A percentile compares a stretch with the other conserved stretches of the same genome.
phyloP scores from a whole-genome alignment of 2,888 invertebrate species.

The Caenorhabditis sulstoni region DNA sequence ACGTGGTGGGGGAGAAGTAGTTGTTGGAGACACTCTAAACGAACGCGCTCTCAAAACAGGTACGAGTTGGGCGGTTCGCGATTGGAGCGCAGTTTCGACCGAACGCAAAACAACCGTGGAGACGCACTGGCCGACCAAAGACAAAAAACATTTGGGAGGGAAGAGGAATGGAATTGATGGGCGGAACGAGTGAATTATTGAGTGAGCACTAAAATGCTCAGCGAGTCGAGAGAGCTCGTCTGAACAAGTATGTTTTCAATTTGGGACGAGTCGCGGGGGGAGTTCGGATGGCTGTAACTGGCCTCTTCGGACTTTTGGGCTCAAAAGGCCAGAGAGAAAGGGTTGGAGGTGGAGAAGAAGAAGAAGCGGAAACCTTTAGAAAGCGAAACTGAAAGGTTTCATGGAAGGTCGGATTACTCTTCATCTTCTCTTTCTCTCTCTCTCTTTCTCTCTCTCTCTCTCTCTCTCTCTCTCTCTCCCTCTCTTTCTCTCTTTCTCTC shows the following conservation, averaged over 20 bases:
- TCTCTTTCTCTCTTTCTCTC: constrained; percentile 2
- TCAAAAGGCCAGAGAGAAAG: neutral
- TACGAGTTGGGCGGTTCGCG: too few relatives aligned
- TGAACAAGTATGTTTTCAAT: constrained; percentile 6
- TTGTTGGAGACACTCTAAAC: too few relatives aligned
- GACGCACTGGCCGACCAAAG: neutral
- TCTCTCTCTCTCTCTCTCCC: constrained; percentile 38
- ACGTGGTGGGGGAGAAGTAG: too few relatives aligned
- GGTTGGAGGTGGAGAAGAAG: constrained; percentile 3
- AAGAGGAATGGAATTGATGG: constrained; percentile 24
- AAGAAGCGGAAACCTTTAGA: neutral
- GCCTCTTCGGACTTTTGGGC: neutral
- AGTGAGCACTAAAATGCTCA: constrained; percentile 9
- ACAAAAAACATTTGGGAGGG: neutral
- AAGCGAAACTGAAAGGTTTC: constrained; percentile 22
- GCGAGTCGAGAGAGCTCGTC: neutral
- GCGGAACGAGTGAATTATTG: constrained; percentile 57
- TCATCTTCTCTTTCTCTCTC: neutral
- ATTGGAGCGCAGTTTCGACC: too few relatives aligned
- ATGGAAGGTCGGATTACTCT: constrained; percentile 46
- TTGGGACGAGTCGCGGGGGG: constrained; percentile 3
- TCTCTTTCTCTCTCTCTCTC: constrained; percentile 21
- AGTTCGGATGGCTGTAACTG: neutral
- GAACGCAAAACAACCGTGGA: too few relatives aligned
- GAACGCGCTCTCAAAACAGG: too few relatives aligned